Evolutionary conservation across 1,140 invertebrate species (phyloP).

Genomic region (Drosophila navojoa): DNA sequence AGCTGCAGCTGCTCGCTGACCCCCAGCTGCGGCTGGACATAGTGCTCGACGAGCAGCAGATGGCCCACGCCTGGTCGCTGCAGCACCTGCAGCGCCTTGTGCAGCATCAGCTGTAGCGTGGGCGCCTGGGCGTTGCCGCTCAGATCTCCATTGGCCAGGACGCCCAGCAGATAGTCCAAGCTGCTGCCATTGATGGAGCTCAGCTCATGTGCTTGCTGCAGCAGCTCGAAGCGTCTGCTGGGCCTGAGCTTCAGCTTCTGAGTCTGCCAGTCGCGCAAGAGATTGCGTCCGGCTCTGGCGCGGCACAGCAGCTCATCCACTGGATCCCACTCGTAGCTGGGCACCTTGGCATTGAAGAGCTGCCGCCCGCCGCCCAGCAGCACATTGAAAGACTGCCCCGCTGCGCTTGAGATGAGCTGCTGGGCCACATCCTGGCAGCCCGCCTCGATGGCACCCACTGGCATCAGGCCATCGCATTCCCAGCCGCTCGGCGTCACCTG

Average conservation of each 20-base stretch:
- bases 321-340: conserved; percentile 33
- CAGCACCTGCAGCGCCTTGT: conserved; percentile 51
- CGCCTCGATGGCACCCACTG: conserved; percentile 1
- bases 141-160: conserved; percentile 64
- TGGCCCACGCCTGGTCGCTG: conserved; percentile 33
- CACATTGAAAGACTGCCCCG: conserved; percentile 54
- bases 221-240: conserved; percentile 41
- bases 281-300: conserved; percentile 55
- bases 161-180: conserved; percentile 61
- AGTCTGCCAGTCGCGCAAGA: conserved; percentile 63
- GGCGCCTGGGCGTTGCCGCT: conserved; percentile 35
- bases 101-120: conserved; percentile 40
- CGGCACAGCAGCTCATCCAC: conserved; percentile 56
- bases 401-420: conserved; percentile 50
- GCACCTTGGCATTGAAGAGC: conserved; percentile 50
- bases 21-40: conserved; percentile 6
- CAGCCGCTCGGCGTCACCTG: conserved; percentile 23
- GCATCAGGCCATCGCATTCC: conserved; percentile 66
- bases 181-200: conserved; percentile 53
- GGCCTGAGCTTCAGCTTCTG: conserved; percentile 36
- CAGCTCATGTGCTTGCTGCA: conserved; percentile 50
- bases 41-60: conserved; percentile 60
- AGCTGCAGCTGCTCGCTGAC: conserved; percentile 22
- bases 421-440: conserved; percentile 60
- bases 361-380: conserved; percentile 71